Conservation (phyloP, 2,888 invertebrate genomes). For the Malthinus flaveolus region DNA sequence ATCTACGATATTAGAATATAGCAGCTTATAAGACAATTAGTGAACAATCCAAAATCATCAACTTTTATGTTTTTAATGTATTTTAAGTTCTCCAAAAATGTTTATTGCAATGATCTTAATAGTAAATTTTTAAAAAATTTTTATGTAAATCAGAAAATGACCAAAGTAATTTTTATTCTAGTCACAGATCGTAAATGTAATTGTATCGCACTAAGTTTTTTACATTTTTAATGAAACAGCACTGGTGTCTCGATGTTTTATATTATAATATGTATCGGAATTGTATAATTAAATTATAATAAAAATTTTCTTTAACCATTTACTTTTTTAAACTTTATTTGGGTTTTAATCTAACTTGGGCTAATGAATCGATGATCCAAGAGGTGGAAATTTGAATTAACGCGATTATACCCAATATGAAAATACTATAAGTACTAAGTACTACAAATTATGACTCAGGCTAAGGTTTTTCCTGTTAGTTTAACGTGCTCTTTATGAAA, state of each 20-base stretch:
- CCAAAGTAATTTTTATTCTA: constrained; percentile 35
- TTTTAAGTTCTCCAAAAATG: background rate
- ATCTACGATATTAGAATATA: background rate
- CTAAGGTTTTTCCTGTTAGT: too few species aligned
- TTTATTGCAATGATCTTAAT: background rate
- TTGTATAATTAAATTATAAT: constrained; percentile 33
- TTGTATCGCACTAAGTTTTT: constrained; percentile 29
- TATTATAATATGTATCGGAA: constrained; percentile 32
- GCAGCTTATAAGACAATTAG: constrained; percentile 4
- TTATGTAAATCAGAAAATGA: constrained; percentile 22
- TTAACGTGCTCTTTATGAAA: too few species aligned
- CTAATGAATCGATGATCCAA: too few species aligned
- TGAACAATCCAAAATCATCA: constrained; percentile 3
- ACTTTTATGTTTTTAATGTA: constrained; percentile 1
- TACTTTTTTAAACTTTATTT: background rate
- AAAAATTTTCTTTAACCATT: constrained; percentile 15
- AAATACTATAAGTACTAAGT: too few species aligned
- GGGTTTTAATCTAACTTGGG: too few species aligned
- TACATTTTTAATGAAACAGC: constrained; percentile 31
- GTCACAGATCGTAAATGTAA: constrained; percentile 34
- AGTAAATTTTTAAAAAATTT: constrained; percentile 1
- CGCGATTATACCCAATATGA: too few species aligned
- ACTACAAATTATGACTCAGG: too few species aligned
- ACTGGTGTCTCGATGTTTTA: constrained; percentile 33
- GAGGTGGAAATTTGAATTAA: too few species aligned